Evolutionary conservation across 2,888 invertebrate species (phyloP), one percentile per base, ranked within the genome.

Genomic region (Allygus modestus): DNA sequence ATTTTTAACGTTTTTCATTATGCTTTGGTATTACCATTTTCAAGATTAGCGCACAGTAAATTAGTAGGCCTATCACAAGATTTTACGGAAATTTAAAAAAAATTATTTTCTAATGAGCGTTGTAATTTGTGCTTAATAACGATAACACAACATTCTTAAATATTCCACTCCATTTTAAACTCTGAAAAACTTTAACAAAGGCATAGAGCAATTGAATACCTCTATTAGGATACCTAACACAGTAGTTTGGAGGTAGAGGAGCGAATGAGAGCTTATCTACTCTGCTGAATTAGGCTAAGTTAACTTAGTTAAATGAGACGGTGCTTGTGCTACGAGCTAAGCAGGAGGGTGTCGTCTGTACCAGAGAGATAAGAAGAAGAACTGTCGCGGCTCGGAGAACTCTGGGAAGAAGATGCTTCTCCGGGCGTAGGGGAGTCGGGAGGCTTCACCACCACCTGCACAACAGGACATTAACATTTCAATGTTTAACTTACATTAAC

Each of bases 341-440:
- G 75, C 15, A 83, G 75, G 12, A 83, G 58, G 12, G 83, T 75
- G 83, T 75, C 75, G 37, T 83, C 83, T 26, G 75, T 83, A 23
- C 83, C 83, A 26, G 87, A 87, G 23, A 87, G 81, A 65, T 87
- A 87, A 26, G 87, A 87, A 26, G 88, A 88, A 20, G 88, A 88
- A 82, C 88, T 88, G 65, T 87, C 88, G 43, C 88, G 85, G 69
- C 88, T 87, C 0, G 88, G 88, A 54, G 88, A 88, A 33, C 87
- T 87, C 71, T 87, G 87, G 43, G 86, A 86, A 17, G 87, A 87
- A 37, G 85, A 86, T 33, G 86, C 86, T 54, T 81, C 86, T 37
- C 87, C 85, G 12, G 85, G 87, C 15, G 31, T 2, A 23, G 86
- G 86, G 23, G 86, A 86, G 20, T 86, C 85, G 5, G 87, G 87